phyloP scores from a whole-genome alignment of 2,113 vertebrate species.

The Carollia perspicillata region DNA sequence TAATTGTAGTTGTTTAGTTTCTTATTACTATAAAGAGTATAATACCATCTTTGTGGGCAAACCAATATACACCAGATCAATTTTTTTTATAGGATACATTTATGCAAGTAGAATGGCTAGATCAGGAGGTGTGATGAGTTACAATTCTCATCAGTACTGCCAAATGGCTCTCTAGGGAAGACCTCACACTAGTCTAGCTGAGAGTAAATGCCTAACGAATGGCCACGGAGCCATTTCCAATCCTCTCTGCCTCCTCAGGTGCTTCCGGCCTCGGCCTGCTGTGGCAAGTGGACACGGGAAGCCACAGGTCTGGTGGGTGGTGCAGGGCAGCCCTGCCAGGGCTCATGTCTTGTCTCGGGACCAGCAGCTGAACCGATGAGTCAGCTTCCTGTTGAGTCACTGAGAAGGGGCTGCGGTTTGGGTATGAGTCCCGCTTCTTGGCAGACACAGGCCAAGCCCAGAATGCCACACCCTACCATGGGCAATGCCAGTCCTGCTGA shows the following conservation, averaged over 20 bases:
- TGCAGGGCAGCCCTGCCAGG: not conserved
- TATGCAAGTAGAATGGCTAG: not conserved
- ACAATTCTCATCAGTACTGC: not conserved
- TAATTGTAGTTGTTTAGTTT: not conserved
- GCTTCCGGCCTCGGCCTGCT: constrained; percentile 7
- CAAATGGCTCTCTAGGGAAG: too few relatives aligned
- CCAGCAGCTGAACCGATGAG: not conserved
- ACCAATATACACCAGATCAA: not conserved
- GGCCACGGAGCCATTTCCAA: not conserved
- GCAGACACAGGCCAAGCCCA: not conserved
- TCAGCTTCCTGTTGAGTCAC: constrained; percentile 43
- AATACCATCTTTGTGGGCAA: not conserved
- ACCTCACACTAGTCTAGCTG: not conserved
- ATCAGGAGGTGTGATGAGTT: not conserved
- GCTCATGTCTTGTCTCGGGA: constrained; percentile 43
- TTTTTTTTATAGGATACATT: not conserved
- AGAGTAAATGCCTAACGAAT: not conserved
- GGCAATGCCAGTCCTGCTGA: constrained; percentile 29
- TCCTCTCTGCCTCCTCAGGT: not conserved
- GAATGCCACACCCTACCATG: constrained; percentile 22
- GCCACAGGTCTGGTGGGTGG: constrained; percentile 22
- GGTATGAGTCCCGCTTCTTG: constrained; percentile 32
- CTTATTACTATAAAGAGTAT: not conserved
- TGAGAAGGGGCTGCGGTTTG: not conserved
- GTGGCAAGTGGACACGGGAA: not conserved